phyloP scores from a whole-genome alignment of 2,113 vertebrate genomes.

The Aspiorhynchus laticeps region DNA sequence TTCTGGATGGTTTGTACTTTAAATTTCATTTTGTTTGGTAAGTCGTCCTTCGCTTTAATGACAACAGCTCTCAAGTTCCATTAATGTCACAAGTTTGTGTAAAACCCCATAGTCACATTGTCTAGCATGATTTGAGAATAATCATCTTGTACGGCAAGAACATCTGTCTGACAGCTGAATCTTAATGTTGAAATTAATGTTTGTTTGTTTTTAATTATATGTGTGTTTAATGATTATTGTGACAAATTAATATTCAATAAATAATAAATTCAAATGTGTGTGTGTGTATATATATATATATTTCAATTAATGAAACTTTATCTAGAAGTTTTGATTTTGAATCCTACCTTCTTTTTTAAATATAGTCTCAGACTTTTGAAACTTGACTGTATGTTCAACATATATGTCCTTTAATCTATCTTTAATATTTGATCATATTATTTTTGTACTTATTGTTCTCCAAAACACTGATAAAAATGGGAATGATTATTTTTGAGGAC shows the following conservation, averaged over 20 bases:
- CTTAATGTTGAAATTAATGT: background rate
- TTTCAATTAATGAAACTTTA: background rate
- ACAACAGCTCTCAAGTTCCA: background rate
- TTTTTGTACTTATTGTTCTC: slow-evolving; percentile 11
- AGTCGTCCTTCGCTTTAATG: background rate
- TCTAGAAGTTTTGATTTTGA: background rate
- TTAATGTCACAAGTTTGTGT: background rate
- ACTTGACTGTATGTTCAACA: background rate
- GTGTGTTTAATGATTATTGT: background rate
- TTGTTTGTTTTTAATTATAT: background rate
- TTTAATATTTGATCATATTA: background rate
- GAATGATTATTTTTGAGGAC: background rate
- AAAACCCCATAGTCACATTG: background rate
- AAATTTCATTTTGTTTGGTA: background rate
- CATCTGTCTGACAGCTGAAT: background rate
- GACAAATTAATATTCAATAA: too few relatives aligned
- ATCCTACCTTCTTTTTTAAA: background rate
- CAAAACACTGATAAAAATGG: background rate
- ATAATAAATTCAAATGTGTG: background rate
- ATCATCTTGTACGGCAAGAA: background rate
- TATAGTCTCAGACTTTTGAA: background rate
- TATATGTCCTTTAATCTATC: background rate
- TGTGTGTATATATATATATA: background rate
- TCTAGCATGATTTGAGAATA: background rate
- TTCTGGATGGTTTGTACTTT: background rate